phyloP scores from a whole-genome alignment of 2,888 invertebrate species.

The Limnephilus rhombicus region DNA sequence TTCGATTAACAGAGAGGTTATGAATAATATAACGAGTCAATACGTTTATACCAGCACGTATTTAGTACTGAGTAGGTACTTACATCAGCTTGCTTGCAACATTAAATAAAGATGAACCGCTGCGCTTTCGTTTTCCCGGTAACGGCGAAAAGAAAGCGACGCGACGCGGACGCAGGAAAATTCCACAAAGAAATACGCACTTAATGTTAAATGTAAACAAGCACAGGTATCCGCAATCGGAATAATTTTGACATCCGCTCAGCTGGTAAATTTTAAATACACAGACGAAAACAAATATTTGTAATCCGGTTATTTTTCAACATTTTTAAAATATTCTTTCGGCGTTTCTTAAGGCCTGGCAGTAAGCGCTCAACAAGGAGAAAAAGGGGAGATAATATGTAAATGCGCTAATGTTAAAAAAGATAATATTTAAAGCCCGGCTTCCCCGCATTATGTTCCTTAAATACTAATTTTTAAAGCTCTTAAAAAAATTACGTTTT shows the following conservation, averaged over 20 bases:
- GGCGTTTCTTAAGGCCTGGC: not conserved
- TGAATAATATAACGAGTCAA: not conserved
- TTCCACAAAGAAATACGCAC: not conserved
- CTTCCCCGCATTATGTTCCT: no score
- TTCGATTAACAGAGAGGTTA: not conserved
- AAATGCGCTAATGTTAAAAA: no score
- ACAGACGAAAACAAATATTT: not conserved
- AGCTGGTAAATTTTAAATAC: not conserved
- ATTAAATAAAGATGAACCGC: conserved; percentile 2
- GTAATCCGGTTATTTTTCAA: not conserved
- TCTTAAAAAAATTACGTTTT: no score
- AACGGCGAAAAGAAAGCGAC: conserved; percentile 27
- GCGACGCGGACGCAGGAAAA: not conserved
- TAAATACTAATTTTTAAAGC: no score
- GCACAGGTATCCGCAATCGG: not conserved
- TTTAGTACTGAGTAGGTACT: no score
- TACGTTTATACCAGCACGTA: not conserved
- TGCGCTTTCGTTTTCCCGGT: conserved; percentile 34
- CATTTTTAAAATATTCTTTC: not conserved
- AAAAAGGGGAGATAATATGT: no score
- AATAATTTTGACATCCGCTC: not conserved
- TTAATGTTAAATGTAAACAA: not conserved
- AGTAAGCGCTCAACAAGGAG: no score
- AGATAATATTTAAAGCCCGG: no score
- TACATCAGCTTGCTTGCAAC: not conserved